phyloP scores from a whole-genome alignment of 2,888 invertebrate species.

The Rhabditophanes sp. region DNA sequence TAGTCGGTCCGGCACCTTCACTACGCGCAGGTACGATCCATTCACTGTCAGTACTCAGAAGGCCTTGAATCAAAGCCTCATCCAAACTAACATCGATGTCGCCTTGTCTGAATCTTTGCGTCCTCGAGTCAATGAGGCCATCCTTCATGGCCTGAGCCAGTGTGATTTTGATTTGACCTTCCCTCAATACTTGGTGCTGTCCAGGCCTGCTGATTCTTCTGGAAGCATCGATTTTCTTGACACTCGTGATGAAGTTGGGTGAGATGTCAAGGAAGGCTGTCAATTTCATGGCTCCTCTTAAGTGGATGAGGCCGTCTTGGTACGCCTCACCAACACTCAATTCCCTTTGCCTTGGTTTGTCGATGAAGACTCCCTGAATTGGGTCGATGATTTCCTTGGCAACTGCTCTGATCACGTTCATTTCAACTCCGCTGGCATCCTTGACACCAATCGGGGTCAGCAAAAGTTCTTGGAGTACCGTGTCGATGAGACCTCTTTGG shows the following conservation, averaged over 20 bases:
- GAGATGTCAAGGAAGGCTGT: constrained; percentile 66
- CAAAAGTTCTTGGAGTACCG: constrained; percentile 56
- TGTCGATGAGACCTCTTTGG: constrained; percentile 45
- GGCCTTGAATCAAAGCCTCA: constrained; percentile 44
- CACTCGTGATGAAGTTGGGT: constrained; percentile 33
- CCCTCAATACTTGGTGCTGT: constrained; percentile 16
- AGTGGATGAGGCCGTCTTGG: constrained; percentile 64
- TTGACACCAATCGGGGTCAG: constrained; percentile 62
- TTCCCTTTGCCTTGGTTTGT: constrained; percentile 51
- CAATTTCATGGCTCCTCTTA: constrained; percentile 69
- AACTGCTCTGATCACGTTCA: constrained; percentile 64
- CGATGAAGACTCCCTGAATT: constrained; percentile 55
- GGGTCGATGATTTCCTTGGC: constrained; percentile 72
- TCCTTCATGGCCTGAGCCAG: constrained; percentile 62
- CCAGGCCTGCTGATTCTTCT: constrained; percentile 64
- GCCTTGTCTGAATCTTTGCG: constrained; percentile 43
- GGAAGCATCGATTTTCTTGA: constrained; percentile 66
- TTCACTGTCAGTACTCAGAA: constrained; percentile 42
- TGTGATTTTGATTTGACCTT: constrained; percentile 53
- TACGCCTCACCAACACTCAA: constrained; percentile 67
- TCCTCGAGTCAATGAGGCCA: constrained; percentile 58
- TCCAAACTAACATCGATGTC: constrained; percentile 52
- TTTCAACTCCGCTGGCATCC: constrained; percentile 57
- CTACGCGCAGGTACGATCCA: constrained; percentile 42
- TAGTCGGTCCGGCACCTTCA: constrained; percentile 37